Evolutionary conservation across 2,888 invertebrate species (phyloP), one percentile per base, ranked within the genome.

Genomic region (Cerceris ruficornis): DNA sequence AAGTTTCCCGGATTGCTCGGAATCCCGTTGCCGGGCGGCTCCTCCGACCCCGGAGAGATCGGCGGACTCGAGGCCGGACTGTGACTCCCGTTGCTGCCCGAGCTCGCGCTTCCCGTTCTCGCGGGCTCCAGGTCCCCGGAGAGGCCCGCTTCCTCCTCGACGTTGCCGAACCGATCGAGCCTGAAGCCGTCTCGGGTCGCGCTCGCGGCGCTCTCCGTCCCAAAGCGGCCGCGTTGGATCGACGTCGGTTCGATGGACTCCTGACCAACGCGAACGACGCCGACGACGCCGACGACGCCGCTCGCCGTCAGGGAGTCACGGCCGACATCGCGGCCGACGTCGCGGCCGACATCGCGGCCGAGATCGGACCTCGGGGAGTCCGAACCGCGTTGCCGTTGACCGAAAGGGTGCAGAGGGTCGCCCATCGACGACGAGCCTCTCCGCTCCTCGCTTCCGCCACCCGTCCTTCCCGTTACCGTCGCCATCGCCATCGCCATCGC

Each of bases 31-130:
- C 82, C 79, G 14, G 76, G 77, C 0, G 87, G 95, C 65, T 96
- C 96, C 89, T 97, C 97, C 46, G 96, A 97, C 2, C 97, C 97
- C 0, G 97, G 97, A 9, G 97, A 97, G 59, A 97, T 97, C 0
- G 97, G 97, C 0, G 97, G 97, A 92, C 97, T 97, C 72, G 96
- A 96, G 6, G 84, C 80, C 0, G 90, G 89, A 87, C 95, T 95
- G 80, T 95, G 95, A 46, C 95, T 94, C 7, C 94, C 95, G 71
- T 94, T 91, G 76, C 94, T 94, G 5, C 94, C 94, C 42, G 94
- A 94, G 86, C 94, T 94, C 11, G 94, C 94, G 61, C 93, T 91
- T 41, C 89, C 92, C 91, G 82, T 93, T 90, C 75, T 92, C 91
- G 78, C 93, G 90, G 85, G 93, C 89, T 8, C 93, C 0, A 88